These are phyloP conservation scores for Malurus leucopterus DNA, from an alignment of 2,797 vertebrate species.

Conservation along the genomic window DNA sequence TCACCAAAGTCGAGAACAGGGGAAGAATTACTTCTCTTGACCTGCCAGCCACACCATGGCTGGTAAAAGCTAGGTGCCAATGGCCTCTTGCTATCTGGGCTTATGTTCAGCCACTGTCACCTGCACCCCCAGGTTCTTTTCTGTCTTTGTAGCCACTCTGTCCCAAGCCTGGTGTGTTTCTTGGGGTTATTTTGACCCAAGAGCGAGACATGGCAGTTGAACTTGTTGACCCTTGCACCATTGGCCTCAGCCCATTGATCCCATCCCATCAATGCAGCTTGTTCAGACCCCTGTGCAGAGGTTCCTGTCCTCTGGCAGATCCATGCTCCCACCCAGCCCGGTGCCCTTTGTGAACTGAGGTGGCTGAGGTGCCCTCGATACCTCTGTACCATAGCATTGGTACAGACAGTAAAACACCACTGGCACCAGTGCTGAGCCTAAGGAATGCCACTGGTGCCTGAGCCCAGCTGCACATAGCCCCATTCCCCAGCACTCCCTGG, in stretches of 20 bases:
- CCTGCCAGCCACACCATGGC: neutral
- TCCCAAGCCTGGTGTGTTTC: neutral
- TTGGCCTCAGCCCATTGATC: rapidly evolving
- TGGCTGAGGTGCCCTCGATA: neutral
- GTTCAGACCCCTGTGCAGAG: neutral
- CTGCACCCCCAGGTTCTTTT: neutral
- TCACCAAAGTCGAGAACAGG: neutral
- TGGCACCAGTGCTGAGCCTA: neutral
- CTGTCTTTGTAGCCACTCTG: neutral
- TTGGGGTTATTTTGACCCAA: rapidly evolving
- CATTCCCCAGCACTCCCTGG: neutral
- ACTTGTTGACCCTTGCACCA: neutral
- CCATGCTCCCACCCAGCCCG: neutral
- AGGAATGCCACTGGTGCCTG: neutral
- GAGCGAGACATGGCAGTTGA: neutral
- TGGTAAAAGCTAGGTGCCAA: neutral
- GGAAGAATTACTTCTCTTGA: neutral
- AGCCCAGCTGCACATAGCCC: neutral
- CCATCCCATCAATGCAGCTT: neutral
- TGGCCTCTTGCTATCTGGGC: neutral
- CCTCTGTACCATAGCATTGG: too few relatives aligned
- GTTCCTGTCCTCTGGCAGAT: neutral
- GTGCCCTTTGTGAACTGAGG: neutral
- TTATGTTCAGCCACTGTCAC: neutral
- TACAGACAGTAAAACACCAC: too few relatives aligned